Evolutionary conservation across 2,888 invertebrate species (phyloP), one percentile per base, ranked within the genome.

Genomic region (Sialis lutaria): DNA sequence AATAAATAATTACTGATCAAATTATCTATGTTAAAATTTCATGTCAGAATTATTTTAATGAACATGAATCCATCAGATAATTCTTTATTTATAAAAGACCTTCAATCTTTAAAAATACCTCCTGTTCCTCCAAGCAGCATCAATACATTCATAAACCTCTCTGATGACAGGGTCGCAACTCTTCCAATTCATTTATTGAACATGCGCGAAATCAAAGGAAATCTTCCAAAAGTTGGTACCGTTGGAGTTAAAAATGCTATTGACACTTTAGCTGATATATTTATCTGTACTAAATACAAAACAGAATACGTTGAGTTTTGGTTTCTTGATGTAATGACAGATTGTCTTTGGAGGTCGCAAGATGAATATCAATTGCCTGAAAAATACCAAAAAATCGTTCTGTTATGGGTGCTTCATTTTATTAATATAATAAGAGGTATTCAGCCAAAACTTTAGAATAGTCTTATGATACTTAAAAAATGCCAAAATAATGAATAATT

Each of bases 321-420:
- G 65, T 61, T 65, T 49, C 49, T 66, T 46, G 66, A 66, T 54
- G 56, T 64, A 9, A 49, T 65, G 5, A 57, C 60, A 1, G 65
- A 65, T 53, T 64, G 64, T 49, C 50, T 65, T 10, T 65, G 65
- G 65, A 60, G 57, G 50, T 48, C 57, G 2, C 66, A 66, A 50
- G 65, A 66, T 52, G 62, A 63, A 45, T 65, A 55, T 52, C 53
- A 57, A 37, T 61, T 65, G 50, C 53, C 58, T 2, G 53, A 55
- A 9, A 47, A 53, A 5, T 54, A 61, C 35, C 66, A 65, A 50
- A 62, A 58, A 49, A 50, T 57, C 31, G 56, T 64, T 12, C 47
- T 66, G 44, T 56, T 57, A 44, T 66, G 65, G 65, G 46, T 65
- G 33, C 40, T 61, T 13, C 61, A 56, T 49, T 50, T 63, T 10